Conservation (phyloP, 2,797 vertebrate genomes). For the Gorsachius magnificus region DNA sequence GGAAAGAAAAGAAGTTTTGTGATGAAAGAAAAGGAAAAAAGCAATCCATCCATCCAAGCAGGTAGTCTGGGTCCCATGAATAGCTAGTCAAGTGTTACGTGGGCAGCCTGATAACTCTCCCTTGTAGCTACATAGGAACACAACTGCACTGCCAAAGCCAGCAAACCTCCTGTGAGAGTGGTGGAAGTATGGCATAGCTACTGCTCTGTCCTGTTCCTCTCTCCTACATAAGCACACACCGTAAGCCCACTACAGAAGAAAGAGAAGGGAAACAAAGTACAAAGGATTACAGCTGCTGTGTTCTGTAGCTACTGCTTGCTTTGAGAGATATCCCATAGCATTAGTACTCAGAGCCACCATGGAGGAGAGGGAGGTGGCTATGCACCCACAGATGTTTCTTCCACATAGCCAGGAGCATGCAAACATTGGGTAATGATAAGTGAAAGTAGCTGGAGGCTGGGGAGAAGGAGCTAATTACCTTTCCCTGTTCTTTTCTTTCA, state of each 20-base stretch:
- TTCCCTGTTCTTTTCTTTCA: background rate
- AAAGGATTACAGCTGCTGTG: background rate
- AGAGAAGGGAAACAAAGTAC: background rate
- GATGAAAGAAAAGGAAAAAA: background rate
- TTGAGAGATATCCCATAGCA: background rate
- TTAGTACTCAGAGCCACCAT: background rate
- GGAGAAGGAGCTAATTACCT: background rate
- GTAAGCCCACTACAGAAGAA: background rate
- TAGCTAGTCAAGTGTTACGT: rapidly evolving
- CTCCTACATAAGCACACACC: background rate
- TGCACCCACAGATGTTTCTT: background rate
- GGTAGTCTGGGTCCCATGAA: background rate
- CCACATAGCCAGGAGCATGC: background rate
- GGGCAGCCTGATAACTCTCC: background rate
- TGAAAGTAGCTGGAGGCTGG: background rate
- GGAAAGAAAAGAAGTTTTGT: background rate
- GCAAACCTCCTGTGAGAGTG: background rate
- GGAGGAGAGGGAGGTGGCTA: background rate
- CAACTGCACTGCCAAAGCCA: background rate
- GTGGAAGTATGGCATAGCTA: background rate
- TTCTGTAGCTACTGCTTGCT: background rate
- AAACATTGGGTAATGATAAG: background rate
- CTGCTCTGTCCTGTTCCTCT: background rate
- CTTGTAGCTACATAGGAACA: background rate
- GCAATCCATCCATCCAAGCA: background rate